Conservation (phyloP, 1,140 invertebrate genomes). For the Leptinotarsa lineolata region DNA sequence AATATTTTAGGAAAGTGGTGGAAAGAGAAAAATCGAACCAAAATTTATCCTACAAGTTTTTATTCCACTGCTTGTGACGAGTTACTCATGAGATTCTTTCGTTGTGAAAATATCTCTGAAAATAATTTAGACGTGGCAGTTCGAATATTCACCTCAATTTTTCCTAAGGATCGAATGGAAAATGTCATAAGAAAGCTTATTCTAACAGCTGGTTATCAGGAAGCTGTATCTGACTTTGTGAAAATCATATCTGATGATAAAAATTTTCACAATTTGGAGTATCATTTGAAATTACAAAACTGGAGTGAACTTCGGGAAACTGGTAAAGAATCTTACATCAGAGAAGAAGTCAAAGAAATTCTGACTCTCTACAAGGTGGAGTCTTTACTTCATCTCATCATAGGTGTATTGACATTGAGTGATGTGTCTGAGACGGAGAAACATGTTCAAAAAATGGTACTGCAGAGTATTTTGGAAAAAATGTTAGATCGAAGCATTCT, state of each 20-base stretch:
- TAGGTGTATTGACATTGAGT: constrained; percentile 42
- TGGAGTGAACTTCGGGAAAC: constrained; percentile 54
- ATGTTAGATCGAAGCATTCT: constrained; percentile 56
- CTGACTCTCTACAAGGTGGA: constrained; percentile 50
- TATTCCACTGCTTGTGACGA: constrained; percentile 51
- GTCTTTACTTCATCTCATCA: constrained; percentile 43
- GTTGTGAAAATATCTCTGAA: constrained; percentile 39
- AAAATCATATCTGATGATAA: constrained; percentile 31
- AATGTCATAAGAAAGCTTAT: constrained; percentile 55
- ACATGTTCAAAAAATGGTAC: constrained; percentile 56
- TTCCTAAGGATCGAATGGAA: constrained; percentile 54
- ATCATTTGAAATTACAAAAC: constrained; percentile 39
- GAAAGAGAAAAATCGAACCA: constrained; percentile 36
- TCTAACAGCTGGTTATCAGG: constrained; percentile 56
- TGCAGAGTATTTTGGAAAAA: constrained; percentile 56
- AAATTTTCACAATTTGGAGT: constrained; percentile 38
- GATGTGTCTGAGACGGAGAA: constrained; percentile 45
- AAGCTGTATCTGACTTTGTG: constrained; percentile 48
- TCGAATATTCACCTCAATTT: constrained; percentile 48
- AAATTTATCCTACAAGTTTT: constrained; percentile 43
- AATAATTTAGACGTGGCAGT: constrained; percentile 46
- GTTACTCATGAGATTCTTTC: constrained; percentile 52
- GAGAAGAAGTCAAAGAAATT: constrained; percentile 51
- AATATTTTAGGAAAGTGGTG: constrained; percentile 46
- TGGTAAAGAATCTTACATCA: constrained; percentile 50